Conservation (phyloP, 2,797 vertebrate species). For the Sorex maritimensis region DNA sequence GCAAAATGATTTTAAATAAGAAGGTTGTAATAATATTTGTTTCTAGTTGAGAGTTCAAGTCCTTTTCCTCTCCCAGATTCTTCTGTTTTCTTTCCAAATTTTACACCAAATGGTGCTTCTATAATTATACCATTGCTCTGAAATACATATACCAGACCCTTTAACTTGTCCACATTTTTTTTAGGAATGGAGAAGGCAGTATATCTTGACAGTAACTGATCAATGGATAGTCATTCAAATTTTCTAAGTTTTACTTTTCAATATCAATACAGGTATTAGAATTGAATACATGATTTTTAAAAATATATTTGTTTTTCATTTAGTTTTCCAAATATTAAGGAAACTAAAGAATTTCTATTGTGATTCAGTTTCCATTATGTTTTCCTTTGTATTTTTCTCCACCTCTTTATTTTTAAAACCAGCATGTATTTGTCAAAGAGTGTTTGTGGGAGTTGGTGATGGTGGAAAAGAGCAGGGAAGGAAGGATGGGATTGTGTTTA, state of each 20-base stretch:
- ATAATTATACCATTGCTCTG: background rate
- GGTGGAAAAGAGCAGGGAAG: background rate
- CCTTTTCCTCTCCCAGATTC: background rate
- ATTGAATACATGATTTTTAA: constrained; percentile 20
- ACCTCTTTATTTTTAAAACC: constrained; percentile 20
- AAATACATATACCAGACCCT: background rate
- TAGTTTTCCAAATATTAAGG: constrained; percentile 17
- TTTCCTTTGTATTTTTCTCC: background rate
- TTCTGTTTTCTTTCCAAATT: background rate
- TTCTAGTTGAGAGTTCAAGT: background rate
- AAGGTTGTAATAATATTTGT: background rate
- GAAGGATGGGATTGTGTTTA: background rate
- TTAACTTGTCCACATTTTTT: background rate
- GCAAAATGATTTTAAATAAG: background rate
- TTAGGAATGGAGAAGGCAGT: background rate
- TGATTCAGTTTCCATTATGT: background rate
- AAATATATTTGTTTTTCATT: constrained; percentile 38
- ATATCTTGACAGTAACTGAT: background rate
- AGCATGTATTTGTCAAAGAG: constrained; percentile 9
- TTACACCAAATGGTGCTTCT: background rate
- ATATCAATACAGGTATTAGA: background rate
- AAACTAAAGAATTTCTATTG: constrained; percentile 12
- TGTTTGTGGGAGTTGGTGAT: background rate
- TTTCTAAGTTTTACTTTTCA: constrained; percentile 27
- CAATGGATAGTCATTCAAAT: background rate